Base-by-base conservation (phyloP, 2,113 vertebrate species). In the Seriola dumerili region DNA sequence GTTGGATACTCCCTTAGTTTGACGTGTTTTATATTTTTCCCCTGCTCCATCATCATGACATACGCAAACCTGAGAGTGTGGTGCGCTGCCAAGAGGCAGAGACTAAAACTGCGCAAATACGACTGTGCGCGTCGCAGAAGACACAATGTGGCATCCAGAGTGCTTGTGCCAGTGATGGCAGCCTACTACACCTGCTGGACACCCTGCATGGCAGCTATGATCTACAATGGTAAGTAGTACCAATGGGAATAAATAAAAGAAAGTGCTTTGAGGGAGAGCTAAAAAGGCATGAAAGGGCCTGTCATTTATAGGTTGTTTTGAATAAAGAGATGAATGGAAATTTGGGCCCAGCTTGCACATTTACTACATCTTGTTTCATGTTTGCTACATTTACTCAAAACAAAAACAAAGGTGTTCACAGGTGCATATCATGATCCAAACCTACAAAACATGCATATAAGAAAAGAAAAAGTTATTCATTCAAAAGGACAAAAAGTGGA, bases 161-260 rank as follows among this genome's bases (percentile, higher is more conserved):
- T 97, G 32, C 90, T 97, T 0, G 91, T 96, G 1, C 96, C 96
- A 0, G 96, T 97, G 6, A 96, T 97, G 92, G 86, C 94, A 1
- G 96, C 94, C 0, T 97, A 96, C 84, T 96, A 95, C 85, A 89
- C 90, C n/a, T 97, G 96, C 48, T 97, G 96, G 96, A 95, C 94
- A 0, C 96, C 96, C 48, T 97, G 96, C 88, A 95, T 97, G 84
- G 91, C 91, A 8, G 92, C 93, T 38, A 95, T 97, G 88, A 93
- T 97, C 67, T 96, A 96, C 90, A 96, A 95, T 66, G 95, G 96
- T 96, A 83, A 94, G 96, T 29, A 48, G 74, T n/a, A 19, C 50
- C 5, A 5, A 12, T 14, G 8, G 13, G 34, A 46, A 76, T 69
- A 46, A 4, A 54, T 42, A 3, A 21, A 36, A 80, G 0, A 21